Evolutionary conservation across 2,888 invertebrate genomes (phyloP).

Genomic region (Brenthis ino): DNA sequence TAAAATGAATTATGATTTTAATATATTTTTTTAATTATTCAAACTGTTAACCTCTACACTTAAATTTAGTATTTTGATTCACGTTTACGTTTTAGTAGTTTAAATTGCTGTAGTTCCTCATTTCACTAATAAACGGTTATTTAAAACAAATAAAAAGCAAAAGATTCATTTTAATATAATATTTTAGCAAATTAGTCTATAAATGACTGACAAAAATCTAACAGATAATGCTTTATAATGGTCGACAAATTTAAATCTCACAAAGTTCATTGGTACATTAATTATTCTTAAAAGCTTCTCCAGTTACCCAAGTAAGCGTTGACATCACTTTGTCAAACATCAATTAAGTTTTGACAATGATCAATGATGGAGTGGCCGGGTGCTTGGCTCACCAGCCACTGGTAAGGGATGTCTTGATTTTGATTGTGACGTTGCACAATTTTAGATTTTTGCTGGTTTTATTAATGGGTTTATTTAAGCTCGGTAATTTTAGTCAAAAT

Average conservation of each 20-base stretch:
- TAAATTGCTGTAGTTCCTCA: too few species aligned
- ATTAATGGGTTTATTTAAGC: constrained; percentile 17
- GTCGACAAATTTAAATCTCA: constrained; percentile 39
- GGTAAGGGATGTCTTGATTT: constrained; percentile 36
- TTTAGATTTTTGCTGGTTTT: constrained; percentile 19
- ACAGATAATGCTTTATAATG: constrained; percentile 31
- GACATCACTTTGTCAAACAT: constrained; percentile 77
- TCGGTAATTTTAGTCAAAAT: constrained; percentile 4
- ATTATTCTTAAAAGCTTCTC: constrained; percentile 75
- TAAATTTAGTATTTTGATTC: too few species aligned
- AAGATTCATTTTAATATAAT: too few species aligned
- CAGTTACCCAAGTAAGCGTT: constrained; percentile 63
- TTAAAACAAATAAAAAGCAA: too few species aligned
- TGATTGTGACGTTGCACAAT: constrained; percentile 37
- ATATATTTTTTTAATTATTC: too few species aligned
- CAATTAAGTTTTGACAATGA: constrained; percentile 76
- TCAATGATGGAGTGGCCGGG: constrained; percentile 65
- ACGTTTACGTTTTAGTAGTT: too few species aligned
- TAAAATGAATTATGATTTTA: too few species aligned
- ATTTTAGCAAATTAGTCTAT: constrained; percentile 9
- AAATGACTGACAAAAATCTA: constrained; percentile 23
- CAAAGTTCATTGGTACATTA: constrained; percentile 56
- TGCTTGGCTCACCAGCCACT: constrained; percentile 31
- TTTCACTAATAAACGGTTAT: too few species aligned
- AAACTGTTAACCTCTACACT: too few species aligned